Base-by-base conservation (phyloP, 2,888 invertebrate species). In the Thysanoteuthis rhombus region DNA sequence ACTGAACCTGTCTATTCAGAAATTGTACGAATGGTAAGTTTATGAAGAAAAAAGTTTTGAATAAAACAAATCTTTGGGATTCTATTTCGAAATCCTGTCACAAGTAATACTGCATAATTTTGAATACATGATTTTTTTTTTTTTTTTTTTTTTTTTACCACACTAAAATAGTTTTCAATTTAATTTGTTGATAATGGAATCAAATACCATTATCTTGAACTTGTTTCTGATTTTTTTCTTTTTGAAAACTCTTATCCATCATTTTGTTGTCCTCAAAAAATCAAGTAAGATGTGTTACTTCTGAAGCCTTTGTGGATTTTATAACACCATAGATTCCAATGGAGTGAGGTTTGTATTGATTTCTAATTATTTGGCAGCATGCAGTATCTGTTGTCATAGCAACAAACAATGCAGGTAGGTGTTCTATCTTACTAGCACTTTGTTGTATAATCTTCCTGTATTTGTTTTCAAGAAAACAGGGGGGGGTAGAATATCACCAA, bases 1-100 rank as follows among this genome's bases (percentile, higher is more conserved):
- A 99, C 99, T 95, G 99, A 99, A 97, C 98, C 98, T 94, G 98
- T 99, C 95, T 99, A 99, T 97, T 99, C 99, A 95, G 99, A 99
- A 97, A 99, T 99, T 97, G 99, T 99, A 97, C 98, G 99, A 98
- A 99, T 99, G 99, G 99, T 99, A 97, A 97, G 97, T 95, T 42
- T 92, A 75, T n/a, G 16, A 75, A 75, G n/a, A 75, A 75, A 19
- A 75, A 75, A 75, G n/a, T 75, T n/a, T 75, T 75, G n/a, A 75
- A 75, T 75, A 58, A 58, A 58, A 58, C 12, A 75, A 58, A 75
- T n/a, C n/a, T 32, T 32, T 75, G n/a, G 32, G 75, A 75, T 75
- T 75, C 36, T 75, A 75, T n/a, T n/a, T n/a, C 10, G 36, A 75
- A 75, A 75, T 75, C 58, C 16, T 75, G 10, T 19, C 75, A 36